Evolutionary conservation across 2,888 invertebrate genomes (phyloP).

Genomic region (Ethmia dodecea): DNA sequence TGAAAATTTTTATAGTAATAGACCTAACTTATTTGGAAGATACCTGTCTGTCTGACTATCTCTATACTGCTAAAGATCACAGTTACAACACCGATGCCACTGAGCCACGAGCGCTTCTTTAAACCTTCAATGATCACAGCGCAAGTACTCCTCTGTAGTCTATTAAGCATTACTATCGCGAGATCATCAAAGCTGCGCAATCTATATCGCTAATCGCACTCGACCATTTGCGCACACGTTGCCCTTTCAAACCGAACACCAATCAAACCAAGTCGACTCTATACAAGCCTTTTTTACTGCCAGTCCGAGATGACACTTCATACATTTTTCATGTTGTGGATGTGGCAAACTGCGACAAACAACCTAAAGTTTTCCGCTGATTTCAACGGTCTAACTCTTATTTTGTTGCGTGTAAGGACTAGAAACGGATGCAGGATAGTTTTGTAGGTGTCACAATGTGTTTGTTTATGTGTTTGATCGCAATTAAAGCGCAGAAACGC

Average conservation of each 20-base stretch:
- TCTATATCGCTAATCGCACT: too few species aligned
- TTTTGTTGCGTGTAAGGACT: accelerated
- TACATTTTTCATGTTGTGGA: conserved; percentile 69
- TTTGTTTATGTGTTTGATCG: conserved; percentile 55
- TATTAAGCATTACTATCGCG: too few species aligned
- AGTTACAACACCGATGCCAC: too few species aligned
- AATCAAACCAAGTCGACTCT: conserved; percentile 45
- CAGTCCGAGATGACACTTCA: conserved; percentile 58
- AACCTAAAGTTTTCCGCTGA: conserved; percentile 18
- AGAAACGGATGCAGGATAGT: too few species aligned
- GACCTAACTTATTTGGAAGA: too few species aligned
- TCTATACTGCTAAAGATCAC: too few species aligned
- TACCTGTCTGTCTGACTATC: too few species aligned
- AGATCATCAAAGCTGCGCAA: too few species aligned
- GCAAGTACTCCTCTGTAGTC: too few species aligned
- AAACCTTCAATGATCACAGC: too few species aligned
- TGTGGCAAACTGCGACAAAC: conserved; percentile 40
- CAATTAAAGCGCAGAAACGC: conserved; percentile 74
- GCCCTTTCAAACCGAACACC: conserved; percentile 50
- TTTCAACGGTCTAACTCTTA: conserved; percentile 22
- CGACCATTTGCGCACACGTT: conserved; percentile 42
- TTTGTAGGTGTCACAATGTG: conserved; percentile 14
- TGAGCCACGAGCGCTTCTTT: too few species aligned
- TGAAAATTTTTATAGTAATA: too few species aligned
- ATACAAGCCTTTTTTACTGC: conserved; percentile 52